Percentiles rank a stretch among this genome's conserved stretches.
phyloP scores from a whole-genome alignment of 2,888 invertebrate genomes.

The Amiota minor region DNA sequence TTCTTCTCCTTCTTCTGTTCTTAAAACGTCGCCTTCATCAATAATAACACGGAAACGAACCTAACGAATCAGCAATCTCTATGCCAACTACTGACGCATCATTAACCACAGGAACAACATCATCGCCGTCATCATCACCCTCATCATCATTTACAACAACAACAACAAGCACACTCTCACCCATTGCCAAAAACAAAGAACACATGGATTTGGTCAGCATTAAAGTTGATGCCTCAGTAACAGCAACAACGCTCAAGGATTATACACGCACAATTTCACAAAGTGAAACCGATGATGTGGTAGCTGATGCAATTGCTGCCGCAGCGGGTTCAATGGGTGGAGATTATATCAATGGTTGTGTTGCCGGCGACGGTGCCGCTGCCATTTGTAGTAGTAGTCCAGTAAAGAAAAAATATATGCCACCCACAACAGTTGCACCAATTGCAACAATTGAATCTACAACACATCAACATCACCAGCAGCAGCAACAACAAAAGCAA shows the following conservation, averaged over 20 bases:
- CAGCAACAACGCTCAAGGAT: conserved; percentile 59
- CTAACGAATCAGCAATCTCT: conserved; percentile 70
- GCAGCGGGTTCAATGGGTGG: conserved; percentile 43
- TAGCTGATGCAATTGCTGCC: conserved; percentile 52
- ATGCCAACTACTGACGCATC: conserved; percentile 56
- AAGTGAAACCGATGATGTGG: conserved; percentile 57
- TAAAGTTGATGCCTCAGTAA: conserved; percentile 38
- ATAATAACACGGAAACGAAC: conserved; percentile 68
- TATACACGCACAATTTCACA: conserved; percentile 68
- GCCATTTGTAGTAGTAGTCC: conserved; percentile 35
- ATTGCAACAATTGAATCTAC: conserved; percentile 38
- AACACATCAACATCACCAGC: neutral
- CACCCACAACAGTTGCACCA: conserved; percentile 44
- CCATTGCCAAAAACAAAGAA: conserved; percentile 22
- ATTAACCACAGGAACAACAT: conserved; percentile 26
- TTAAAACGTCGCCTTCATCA: conserved; percentile 39
- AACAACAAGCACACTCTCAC: conserved; percentile 20
- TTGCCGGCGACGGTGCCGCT: neutral
- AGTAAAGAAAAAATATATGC: conserved; percentile 66
- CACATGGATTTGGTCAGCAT: conserved; percentile 31
- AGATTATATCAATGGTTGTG: conserved; percentile 22
- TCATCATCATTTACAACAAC: conserved; percentile 34
- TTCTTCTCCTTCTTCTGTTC: conserved; percentile 31
- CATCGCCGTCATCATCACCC: conserved; percentile 43
- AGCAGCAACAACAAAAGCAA: neutral